Conservation (phyloP, 2,888 invertebrate species). For the Tenthredo amoena region DNA sequence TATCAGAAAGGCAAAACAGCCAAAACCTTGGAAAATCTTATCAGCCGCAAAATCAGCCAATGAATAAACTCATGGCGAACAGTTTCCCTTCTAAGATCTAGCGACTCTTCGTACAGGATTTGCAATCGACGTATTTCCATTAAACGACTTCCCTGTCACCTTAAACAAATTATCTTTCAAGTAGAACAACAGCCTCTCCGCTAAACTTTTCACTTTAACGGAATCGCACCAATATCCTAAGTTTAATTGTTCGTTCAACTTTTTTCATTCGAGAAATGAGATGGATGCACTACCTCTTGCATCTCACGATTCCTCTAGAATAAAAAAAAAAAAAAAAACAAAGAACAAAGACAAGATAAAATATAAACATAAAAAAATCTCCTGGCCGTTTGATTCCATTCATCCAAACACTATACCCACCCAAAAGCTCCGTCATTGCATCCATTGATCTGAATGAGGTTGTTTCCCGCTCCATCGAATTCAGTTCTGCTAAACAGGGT, state of each 20-base stretch:
- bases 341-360: not conserved
- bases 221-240: conserved; percentile 2
- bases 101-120: not conserved
- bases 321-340: not conserved
- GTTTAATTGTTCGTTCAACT: conserved; percentile 42
- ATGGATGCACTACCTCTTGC: conserved; percentile 10
- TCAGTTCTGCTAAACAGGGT: conserved; percentile 20
- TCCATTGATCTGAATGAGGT: conserved; percentile 29
- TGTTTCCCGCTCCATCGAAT: conserved; percentile 34
- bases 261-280: conserved; percentile 39
- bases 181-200: conserved; percentile 26
- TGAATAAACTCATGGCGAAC: conserved; percentile 3
- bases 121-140: conserved; percentile 50
- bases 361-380: not conserved
- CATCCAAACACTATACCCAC: not conserved
- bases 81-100: not conserved
- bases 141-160: conserved; percentile 32
- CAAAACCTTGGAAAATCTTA: conserved; percentile 5
- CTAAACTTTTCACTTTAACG: conserved; percentile 39
- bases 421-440: conserved; percentile 1
- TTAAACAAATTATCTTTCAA: conserved; percentile 45
- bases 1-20: conserved; percentile 11
- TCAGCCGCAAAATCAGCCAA: conserved; percentile 33
- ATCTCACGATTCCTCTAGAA: not conserved
- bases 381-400: not conserved